Evolutionary conservation across 2,888 invertebrate species (phyloP), one percentile per base, ranked within the genome.

Genomic region (Blomia tropicalis): DNA sequence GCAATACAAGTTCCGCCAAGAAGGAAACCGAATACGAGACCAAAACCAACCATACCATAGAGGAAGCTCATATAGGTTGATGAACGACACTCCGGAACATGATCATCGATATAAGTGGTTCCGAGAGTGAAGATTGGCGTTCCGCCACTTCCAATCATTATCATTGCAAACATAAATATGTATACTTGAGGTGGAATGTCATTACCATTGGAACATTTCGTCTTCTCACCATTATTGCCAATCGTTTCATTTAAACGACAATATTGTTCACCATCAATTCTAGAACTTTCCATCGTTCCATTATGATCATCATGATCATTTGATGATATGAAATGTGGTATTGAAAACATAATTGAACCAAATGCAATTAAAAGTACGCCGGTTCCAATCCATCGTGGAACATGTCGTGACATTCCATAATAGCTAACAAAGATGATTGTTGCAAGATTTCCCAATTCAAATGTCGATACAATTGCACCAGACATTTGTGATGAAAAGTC

Each of bases 1-100:
- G 87, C 86, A 27, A 92, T 78, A 68, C 92, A 78, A 74, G 90
- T 88, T 29, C 91, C 92, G 66, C 92, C 92, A 31, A 91, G 80
- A 53, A 91, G 79, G 73, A 92, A 92, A 58, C 92, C 92, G 58
- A 90, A 79, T 4, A 92, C 90, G n/a, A 92, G 91, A 31, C 92
- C 92, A 73, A 93, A 87, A 0, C 92, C 92, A 54, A 89, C 90
- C 85, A 90, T 90, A 72, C 90, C 90, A 78, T 92, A 92, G 83
- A 92, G 88, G 74, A 87, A 90, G 60, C 89, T 92, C 69, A 93
- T 87, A 76, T 91, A 92, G 77, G 90, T 83, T 71, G 91, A 90
- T 64, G 91, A 88, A 70, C 87, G 88, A 71, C 91, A 91, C 23
- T 88, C 83, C 67, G 85, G 82, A 60, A 93, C 91, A 74, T 93